These are phyloP conservation scores for Lucilia sericata DNA, from an alignment of 1,140 invertebrate species.

Conservation along the genomic window DNA sequence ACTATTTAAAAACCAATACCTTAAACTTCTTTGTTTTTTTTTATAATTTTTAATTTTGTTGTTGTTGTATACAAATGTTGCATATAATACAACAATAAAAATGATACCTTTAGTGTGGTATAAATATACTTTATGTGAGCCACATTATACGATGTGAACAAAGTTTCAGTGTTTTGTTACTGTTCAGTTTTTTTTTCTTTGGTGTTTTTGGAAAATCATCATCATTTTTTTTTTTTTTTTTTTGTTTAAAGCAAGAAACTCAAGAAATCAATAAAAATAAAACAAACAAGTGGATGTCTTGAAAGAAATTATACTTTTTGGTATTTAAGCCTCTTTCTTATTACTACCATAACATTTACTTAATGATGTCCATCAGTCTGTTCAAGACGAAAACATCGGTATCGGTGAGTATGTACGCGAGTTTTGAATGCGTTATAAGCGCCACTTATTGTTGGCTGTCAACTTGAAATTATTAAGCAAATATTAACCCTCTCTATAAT, in stretches of 20 bases:
- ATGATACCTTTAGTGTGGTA: conserved; percentile 4
- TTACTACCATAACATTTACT: background rate
- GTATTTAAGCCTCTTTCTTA: background rate
- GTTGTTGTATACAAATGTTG: background rate
- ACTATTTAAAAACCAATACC: background rate
- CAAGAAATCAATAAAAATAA: background rate
- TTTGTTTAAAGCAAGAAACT: background rate
- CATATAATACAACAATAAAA: conserved; percentile 2
- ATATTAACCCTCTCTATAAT: conserved; percentile 67
- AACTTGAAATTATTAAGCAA: conserved; percentile 68
- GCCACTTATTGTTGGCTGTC: conserved; percentile 63
- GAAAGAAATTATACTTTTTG: no score
- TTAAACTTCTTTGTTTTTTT: background rate
- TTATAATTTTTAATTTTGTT: background rate
- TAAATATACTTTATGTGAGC: conserved; percentile 7
- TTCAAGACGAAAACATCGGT: background rate
- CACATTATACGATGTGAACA: background rate
- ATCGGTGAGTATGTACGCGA: no score
- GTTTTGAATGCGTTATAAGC: conserved; percentile 51
- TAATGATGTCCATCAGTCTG: background rate
- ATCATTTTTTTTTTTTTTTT: background rate
- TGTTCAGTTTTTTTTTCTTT: background rate
- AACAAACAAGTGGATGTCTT: background rate
- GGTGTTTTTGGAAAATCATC: background rate
- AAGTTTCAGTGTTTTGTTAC: background rate